phyloP scores from a whole-genome alignment of 92 coral and sea anemone species.

The Scolanthus callimorphus region DNA sequence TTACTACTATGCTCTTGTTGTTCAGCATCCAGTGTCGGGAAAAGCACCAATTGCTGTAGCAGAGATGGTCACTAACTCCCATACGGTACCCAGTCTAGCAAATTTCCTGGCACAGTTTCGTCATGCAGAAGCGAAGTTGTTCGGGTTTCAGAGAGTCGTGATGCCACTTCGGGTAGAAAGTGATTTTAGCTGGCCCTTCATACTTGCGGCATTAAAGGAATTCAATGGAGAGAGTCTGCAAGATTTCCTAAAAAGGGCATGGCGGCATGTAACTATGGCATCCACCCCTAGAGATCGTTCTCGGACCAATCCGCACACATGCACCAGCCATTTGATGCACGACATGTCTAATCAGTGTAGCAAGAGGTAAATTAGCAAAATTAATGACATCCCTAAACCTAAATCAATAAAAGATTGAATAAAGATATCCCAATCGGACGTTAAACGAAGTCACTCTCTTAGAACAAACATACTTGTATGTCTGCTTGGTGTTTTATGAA shows the following conservation, averaged over 20 bases:
- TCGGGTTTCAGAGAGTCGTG: constrained; percentile 5
- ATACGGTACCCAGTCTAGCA: constrained; percentile 8
- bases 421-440: too few species aligned
- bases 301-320: constrained; percentile 14
- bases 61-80: constrained; percentile 41
- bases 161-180: constrained; percentile 24
- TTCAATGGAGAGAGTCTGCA: constrained; percentile 23
- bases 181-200: constrained; percentile 24
- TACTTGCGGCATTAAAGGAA: constrained; percentile 21
- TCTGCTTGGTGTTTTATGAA: too few species aligned
- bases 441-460: background rate
- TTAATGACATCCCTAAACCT: too few species aligned
- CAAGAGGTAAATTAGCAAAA: constrained; percentile 28
- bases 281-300: background rate
- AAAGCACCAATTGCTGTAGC: constrained; percentile 41
- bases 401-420: too few species aligned
- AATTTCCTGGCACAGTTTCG: constrained; percentile 17
- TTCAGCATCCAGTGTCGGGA: constrained; percentile 22
- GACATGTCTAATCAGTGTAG: constrained; percentile 12
- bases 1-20: constrained; percentile 34
- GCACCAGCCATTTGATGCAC: constrained; percentile 34
- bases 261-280: constrained; percentile 5
- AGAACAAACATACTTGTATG: background rate
- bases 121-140: constrained; percentile 16
- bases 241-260: constrained; percentile 21